phyloP scores from a whole-genome alignment of 2,888 invertebrate genomes.

The Yponomeuta evonymella region DNA sequence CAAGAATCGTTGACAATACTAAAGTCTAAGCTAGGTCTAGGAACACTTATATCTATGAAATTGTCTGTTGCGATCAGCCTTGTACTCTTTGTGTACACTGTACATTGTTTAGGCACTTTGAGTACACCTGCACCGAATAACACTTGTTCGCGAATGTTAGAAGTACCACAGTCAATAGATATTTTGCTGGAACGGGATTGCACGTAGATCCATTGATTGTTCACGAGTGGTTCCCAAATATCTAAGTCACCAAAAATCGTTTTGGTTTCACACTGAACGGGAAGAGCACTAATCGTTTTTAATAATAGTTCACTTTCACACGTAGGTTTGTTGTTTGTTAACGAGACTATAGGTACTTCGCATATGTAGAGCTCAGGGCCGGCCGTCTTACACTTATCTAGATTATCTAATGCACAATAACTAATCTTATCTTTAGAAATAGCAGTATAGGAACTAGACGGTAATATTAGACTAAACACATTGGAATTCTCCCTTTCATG shows the following conservation, averaged over 20 bases:
- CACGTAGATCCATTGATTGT: not conserved
- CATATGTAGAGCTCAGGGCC: not conserved
- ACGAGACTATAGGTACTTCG: not conserved
- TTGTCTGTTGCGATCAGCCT: too few relatives aligned
- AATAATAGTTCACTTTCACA: conserved; percentile 4
- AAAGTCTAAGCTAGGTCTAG: too few relatives aligned
- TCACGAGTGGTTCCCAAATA: not conserved
- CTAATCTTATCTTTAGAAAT: too few relatives aligned
- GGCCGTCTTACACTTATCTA: not conserved
- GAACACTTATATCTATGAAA: too few relatives aligned
- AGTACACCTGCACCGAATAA: not conserved
- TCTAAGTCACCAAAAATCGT: not conserved
- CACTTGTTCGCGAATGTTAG: not conserved
- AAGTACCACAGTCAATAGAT: not conserved
- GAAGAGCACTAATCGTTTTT: not conserved
- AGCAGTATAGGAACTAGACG: too few relatives aligned
- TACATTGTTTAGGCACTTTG: not conserved
- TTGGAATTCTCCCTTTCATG: too few relatives aligned
- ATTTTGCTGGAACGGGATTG: not conserved
- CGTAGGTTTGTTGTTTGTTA: not conserved
- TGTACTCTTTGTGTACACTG: not conserved
- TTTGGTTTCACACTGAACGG: not conserved
- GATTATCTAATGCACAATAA: not conserved
- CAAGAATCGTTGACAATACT: too few relatives aligned
- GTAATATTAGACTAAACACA: too few relatives aligned